phyloP scores from a whole-genome alignment of 2,888 invertebrate genomes.

The Erebia ligea region DNA sequence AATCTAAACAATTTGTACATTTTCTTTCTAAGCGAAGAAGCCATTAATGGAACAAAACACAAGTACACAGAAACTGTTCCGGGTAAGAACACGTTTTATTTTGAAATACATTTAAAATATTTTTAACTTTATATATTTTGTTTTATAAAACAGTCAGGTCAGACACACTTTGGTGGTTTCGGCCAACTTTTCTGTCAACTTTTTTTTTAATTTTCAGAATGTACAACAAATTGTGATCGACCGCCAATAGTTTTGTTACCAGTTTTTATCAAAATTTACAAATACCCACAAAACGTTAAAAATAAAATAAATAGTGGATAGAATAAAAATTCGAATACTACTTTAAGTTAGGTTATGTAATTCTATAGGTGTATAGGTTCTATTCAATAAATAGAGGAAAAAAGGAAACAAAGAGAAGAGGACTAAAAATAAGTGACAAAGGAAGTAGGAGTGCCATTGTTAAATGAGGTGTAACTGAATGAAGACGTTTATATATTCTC shows the following conservation, averaged over 20 bases:
- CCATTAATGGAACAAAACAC: not conserved
- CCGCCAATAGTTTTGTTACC: slow-evolving; percentile 64
- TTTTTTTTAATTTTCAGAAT: slow-evolving; percentile 45
- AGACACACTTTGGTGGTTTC: too few relatives aligned
- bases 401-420: too few relatives aligned
- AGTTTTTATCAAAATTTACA: slow-evolving; percentile 64
- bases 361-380: too few relatives aligned
- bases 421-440: too few relatives aligned
- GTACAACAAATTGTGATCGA: slow-evolving; percentile 45
- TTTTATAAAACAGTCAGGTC: not conserved
- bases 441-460: too few relatives aligned
- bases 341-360: not conserved
- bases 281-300: slow-evolving; percentile 54
- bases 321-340: too few relatives aligned
- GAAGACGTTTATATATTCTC: too few relatives aligned
- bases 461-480: too few relatives aligned
- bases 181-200: too few relatives aligned
- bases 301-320: not conserved
- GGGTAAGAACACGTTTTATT: not conserved
- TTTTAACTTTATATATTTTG: not conserved
- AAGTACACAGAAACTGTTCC: not conserved
- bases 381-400: too few relatives aligned
- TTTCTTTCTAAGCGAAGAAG: not conserved
- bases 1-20: not conserved
- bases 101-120: not conserved